Conservation (phyloP, 2,888 invertebrate genomes). For the Acrobasis consociella region DNA sequence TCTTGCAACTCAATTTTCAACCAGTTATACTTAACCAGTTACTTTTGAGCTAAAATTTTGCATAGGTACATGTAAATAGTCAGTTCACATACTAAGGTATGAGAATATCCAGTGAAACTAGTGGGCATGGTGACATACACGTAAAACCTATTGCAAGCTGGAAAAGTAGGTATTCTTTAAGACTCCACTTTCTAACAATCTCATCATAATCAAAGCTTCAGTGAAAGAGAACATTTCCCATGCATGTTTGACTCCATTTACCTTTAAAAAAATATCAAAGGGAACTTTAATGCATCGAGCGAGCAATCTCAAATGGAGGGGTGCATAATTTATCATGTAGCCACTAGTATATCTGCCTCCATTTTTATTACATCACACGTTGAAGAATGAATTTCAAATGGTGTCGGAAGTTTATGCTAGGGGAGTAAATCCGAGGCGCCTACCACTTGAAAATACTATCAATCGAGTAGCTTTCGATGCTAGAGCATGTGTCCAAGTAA, state of each 20-base stretch:
- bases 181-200: too few species aligned
- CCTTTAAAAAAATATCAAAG: conserved; percentile 70
- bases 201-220: background rate
- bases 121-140: too few species aligned
- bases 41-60: too few species aligned
- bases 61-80: too few species aligned
- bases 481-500: too few species aligned
- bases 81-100: too few species aligned
- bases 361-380: conserved; percentile 81
- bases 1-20: too few species aligned
- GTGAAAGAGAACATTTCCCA: conserved; percentile 12
- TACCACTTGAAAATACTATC: conserved; percentile 40
- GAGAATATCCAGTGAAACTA: too few species aligned
- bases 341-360: conserved; percentile 68
- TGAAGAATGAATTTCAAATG: conserved; percentile 83
- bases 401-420: conserved; percentile 76
- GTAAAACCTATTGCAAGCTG: too few species aligned
- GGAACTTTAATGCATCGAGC: conserved; percentile 70
- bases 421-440: conserved; percentile 63
- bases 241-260: conserved; percentile 63
- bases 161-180: too few species aligned
- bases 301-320: conserved; percentile 73
- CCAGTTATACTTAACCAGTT: too few species aligned
- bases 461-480: too few species aligned
- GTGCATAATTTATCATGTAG: conserved; percentile 78